These are phyloP conservation scores for Mactra quadrangularis DNA, from an alignment of 1,140 invertebrate species.

Conservation along the genomic window DNA sequence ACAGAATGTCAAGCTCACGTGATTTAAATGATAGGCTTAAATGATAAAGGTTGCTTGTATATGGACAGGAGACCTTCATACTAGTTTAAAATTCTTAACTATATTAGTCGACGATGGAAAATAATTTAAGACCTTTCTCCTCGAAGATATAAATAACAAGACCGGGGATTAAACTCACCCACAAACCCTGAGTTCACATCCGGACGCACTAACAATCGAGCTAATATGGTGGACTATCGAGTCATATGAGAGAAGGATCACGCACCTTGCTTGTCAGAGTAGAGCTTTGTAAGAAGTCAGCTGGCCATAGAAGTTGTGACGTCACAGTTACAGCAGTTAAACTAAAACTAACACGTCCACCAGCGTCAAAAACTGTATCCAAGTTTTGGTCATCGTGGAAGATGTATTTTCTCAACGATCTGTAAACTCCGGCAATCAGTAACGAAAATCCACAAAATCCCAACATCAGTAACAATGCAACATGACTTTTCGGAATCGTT, in stretches of 20 bases:
- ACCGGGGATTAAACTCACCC: no score
- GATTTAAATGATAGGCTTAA: no score
- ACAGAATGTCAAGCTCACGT: no score
- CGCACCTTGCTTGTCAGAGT: constrained; percentile 70
- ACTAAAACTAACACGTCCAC: constrained; percentile 73
- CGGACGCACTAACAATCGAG: no score
- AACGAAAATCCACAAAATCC: constrained; percentile 75
- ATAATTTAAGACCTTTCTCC: no score
- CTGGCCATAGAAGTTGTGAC: constrained; percentile 71
- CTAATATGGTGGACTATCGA: no score
- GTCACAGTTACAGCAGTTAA: constrained; percentile 72
- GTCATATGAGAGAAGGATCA: background rate
- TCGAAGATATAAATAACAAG: no score
- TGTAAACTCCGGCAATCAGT: constrained; percentile 71
- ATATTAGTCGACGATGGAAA: no score
- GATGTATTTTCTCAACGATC: constrained; percentile 72
- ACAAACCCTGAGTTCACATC: no score
- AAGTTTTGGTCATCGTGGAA: constrained; percentile 75
- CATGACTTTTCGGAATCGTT: constrained; percentile 34
- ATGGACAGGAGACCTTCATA: no score
- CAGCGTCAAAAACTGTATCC: constrained; percentile 81
- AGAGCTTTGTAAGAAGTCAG: constrained; percentile 70
- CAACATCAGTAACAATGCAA: constrained; percentile 61
- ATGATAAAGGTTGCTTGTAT: no score
- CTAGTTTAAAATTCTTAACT: no score